Evolutionary conservation across 2,113 vertebrate species (phyloP), one percentile per base, ranked within the genome.

Genomic region (Alethe castanea): DNA sequence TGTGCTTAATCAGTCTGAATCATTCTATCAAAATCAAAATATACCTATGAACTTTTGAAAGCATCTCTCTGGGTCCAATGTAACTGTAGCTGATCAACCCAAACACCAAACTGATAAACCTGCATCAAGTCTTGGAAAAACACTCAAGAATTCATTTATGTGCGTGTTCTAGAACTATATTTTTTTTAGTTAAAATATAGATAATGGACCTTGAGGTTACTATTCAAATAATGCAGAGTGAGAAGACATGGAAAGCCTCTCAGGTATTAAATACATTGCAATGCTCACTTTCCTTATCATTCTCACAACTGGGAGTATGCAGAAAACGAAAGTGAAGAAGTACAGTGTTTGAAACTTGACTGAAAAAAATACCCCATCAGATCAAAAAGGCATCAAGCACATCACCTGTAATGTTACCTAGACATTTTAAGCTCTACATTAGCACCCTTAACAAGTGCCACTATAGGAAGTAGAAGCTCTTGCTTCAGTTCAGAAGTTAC

Each of bases 91-190:
- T 28, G 16, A 78, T 24, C 0, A 8, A 85, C 12, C 28, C 45
- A 57, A 80, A 83, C n/a, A 83, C 26, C 53, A 80, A 88, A 67
- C 26, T 65, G 33, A 86, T 59, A 89, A 65, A 84, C 22, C 16
- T 79, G 29, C 16, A 74, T 20, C 14, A 79, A 40, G 14, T 54
- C 28, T 50, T 66, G 5, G 20, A 67, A 92, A 92, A 81, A 66
- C 2, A 2, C 9, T 82, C 22, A 60, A 45, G 17, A 61, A 65
- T n/a, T 77, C 71, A 47, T 54, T 73, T 56, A 77, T 56, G 23
- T 38, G 16, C 33, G 44, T 1, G 1, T 66, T 89, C n/a, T 48
- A 82, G 29, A 47, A 72, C 29, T 25, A 19, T 11, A 6, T 67
- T 29, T 35, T 86, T 86, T 60, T 1, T 9, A 20, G 80, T 44